Percentiles rank a stretch among this genome's conserved stretches.
phyloP scores from a whole-genome alignment of 2,888 invertebrate genomes.

The Cyclophora punctaria region DNA sequence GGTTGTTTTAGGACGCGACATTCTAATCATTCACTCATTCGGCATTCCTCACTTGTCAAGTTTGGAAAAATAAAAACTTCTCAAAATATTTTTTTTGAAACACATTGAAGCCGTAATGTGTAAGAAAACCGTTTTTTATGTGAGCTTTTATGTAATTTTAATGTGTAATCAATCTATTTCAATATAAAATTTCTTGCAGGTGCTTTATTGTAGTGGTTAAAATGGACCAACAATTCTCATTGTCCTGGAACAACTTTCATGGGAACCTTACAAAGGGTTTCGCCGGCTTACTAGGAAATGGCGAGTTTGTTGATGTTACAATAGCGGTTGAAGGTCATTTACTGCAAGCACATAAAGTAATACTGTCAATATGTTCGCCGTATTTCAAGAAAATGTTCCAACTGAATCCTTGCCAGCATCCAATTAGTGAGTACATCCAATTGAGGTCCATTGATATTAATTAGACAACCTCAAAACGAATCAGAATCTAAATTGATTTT shows the following conservation, averaged over 20 bases:
- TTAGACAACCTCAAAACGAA: neutral
- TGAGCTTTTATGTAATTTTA: neutral
- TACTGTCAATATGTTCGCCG: conserved; percentile 81
- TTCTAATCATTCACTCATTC: too few species aligned
- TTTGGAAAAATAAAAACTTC: too few species aligned
- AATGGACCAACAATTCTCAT: conserved; percentile 80
- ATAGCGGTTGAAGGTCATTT: conserved; percentile 78
- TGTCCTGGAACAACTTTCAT: conserved; percentile 84
- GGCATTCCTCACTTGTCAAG: too few species aligned
- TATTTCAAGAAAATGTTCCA: conserved; percentile 82
- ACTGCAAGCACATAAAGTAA: conserved; percentile 81
- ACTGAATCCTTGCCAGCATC: conserved; percentile 79
- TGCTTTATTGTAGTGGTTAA: conserved; percentile 50
- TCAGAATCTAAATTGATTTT: too few species aligned
- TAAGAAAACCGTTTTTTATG: conserved; percentile 15
- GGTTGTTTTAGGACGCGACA: too few species aligned
- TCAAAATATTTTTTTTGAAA: neutral
- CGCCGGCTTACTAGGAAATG: conserved; percentile 74
- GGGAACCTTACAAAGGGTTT: conserved; percentile 80
- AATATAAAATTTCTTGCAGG: conserved; percentile 25
- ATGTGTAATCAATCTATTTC: neutral
- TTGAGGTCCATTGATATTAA: too few species aligned
- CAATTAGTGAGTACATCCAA: conserved; percentile 61
- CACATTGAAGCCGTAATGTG: conserved; percentile 23
- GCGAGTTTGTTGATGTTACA: conserved; percentile 77